phyloP scores from a whole-genome alignment of 2,888 invertebrate genomes.

The Phyllotreta striolata region DNA sequence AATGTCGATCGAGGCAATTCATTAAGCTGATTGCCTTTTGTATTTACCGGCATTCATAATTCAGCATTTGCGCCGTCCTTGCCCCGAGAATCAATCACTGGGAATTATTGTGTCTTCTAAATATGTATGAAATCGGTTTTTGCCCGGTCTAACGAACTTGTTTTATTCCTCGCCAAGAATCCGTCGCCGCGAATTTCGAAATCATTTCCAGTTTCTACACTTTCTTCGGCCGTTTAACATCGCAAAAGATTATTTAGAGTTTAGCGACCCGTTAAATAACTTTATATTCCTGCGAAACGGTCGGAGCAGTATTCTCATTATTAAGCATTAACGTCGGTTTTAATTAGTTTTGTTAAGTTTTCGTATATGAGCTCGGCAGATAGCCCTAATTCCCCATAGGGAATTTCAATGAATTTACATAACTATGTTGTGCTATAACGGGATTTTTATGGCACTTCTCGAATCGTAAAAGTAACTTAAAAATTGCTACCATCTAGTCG shows the following conservation, averaged over 20 bases:
- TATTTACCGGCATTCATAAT: constrained; percentile 18
- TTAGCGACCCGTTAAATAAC: too few relatives aligned
- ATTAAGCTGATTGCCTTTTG: constrained; percentile 18
- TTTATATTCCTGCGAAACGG: not conserved
- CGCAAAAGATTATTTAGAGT: too few relatives aligned
- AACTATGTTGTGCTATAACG: too few relatives aligned
- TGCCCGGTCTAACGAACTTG: too few relatives aligned
- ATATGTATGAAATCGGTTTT: not conserved
- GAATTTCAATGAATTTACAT: constrained; percentile 1
- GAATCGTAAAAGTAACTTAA: too few relatives aligned
- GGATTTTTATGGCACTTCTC: too few relatives aligned
- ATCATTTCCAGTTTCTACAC: too few relatives aligned
- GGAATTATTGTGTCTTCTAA: constrained; percentile 7
- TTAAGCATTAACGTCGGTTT: constrained; percentile 2
- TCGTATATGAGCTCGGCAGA: not conserved
- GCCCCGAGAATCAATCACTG: constrained; percentile 1
- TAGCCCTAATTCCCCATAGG: not conserved
- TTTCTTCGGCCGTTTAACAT: too few relatives aligned
- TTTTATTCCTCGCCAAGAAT: too few relatives aligned
- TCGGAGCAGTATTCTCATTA: not conserved
- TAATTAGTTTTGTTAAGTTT: constrained; percentile 9
- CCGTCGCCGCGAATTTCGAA: too few relatives aligned
- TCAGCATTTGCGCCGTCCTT: constrained; percentile 9
- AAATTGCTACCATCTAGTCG: too few relatives aligned
- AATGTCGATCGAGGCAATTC: constrained; percentile 12